Evolutionary conservation across 2,888 invertebrate species (phyloP), one percentile per base, ranked within the genome.

Genomic region (Oligia latruncula): DNA sequence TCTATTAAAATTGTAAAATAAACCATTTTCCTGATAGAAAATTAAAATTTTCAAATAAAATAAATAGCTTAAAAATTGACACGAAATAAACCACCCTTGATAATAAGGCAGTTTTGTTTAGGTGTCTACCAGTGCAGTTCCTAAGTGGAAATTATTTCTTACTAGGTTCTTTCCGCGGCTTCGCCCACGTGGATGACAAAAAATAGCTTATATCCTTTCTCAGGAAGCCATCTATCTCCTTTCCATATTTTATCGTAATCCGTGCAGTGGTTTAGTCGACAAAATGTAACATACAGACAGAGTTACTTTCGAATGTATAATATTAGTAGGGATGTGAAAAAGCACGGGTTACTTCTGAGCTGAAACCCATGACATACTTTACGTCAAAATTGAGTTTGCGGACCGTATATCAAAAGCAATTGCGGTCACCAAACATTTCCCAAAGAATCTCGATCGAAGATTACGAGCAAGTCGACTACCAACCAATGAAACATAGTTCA

Each of bases 401-500:
- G 11, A n/a, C 23, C 35, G 0, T 40, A 17, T 60, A 71, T 5
- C 0, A 20, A 62, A 35, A 35, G 15, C n/a, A 43, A 35, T 62
- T 35, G 43, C 6, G 52, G 80, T 55, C 11, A 15, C 15, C 4
- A 17, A 35, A 23, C 2, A 70, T 55, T 55, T n/a, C 11, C 20
- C 8, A 40, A 79, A 65, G 40, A 35, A 58, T 60, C 13, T n/a
- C 17, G 17, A 52, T 58, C 9, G 35, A 58, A 74, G 23, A 58
- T 71, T 58, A 13, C 35, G 13, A 81, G 15, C 29, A 55, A 35
- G 20, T 52, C 1, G 8, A 5, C n/a, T 20, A 60, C 20, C 20
- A 68, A 58, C 6, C 35, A 17, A 60, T 68, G 55, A 75, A 73
- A 78, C 49, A 73, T 66, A 71, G 40, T 76, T 71, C n/a, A n/a